Evolutionary conservation across 1,140 invertebrate genomes (phyloP).

Genomic region (Belonocnema kinseyi): DNA sequence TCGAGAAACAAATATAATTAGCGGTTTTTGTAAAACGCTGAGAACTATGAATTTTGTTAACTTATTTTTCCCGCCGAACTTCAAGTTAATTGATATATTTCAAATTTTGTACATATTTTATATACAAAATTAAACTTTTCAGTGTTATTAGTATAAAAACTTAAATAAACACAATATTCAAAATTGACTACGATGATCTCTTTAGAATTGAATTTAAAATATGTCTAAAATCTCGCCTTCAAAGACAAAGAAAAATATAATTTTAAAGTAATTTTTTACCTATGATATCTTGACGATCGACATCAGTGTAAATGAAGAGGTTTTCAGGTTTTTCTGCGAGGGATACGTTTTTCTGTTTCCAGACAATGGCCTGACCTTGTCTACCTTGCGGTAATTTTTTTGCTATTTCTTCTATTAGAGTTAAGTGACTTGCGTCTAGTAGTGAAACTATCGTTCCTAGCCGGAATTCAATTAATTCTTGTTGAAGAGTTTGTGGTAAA

Average conservation of each 20-base stretch:
- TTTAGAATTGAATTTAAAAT: too few relatives aligned
- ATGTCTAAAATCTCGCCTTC: too few relatives aligned
- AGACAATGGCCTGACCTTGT: conserved; percentile 66
- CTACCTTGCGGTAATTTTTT: conserved; percentile 61
- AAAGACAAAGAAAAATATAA: too few relatives aligned
- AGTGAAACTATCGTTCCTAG: conserved; percentile 61
- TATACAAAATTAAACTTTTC: background rate
- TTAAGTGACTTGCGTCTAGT: conserved; percentile 61
- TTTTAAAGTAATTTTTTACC: conserved; percentile 51
- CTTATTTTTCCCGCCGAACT: too few relatives aligned
- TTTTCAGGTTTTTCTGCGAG: conserved; percentile 57
- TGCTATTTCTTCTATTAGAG: conserved; percentile 60
- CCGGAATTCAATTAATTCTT: conserved; percentile 63
- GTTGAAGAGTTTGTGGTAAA: conserved; percentile 61
- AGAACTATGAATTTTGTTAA: too few relatives aligned
- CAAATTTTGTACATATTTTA: too few relatives aligned
- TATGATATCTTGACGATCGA: conserved; percentile 70
- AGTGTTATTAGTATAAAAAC: background rate
- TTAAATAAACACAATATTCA: too few relatives aligned
- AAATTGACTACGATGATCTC: too few relatives aligned
- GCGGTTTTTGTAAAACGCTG: too few relatives aligned
- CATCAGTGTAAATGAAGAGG: conserved; percentile 58
- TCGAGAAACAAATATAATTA: too few relatives aligned
- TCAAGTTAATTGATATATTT: too few relatives aligned
- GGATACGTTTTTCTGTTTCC: conserved; percentile 60